A percentile compares a stretch with the other conserved stretches of the same genome.
Conservation (phyloP, 2,888 invertebrate genomes). For the Pammene fasciana region DNA sequence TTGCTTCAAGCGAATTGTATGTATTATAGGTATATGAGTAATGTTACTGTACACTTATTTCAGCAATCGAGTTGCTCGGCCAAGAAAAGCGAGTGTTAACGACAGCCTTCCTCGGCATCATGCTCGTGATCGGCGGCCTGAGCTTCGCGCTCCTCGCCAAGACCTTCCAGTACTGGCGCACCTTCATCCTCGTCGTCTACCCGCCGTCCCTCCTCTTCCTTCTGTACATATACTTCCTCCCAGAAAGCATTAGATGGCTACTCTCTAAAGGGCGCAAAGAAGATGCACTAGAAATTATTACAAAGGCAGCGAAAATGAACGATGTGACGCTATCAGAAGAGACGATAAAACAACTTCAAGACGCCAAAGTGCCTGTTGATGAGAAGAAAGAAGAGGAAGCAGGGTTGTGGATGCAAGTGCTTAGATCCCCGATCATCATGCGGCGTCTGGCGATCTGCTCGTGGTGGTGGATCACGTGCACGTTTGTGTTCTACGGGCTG, state of each 20-base stretch:
- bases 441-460: slow-evolving; percentile 72
- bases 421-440: slow-evolving; percentile 73
- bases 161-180: slow-evolving; percentile 87
- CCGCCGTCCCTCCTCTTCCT: slow-evolving; percentile 87
- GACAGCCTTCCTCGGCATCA: slow-evolving; percentile 72
- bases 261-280: slow-evolving; percentile 86
- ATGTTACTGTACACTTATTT: slow-evolving; percentile 44
- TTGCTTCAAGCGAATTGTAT: too few species aligned
- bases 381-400: slow-evolving; percentile 59
- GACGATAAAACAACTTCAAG: slow-evolving; percentile 73
- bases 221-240: slow-evolving; percentile 87
- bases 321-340: slow-evolving; percentile 75
- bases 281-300: slow-evolving; percentile 85
- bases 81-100: slow-evolving; percentile 74
- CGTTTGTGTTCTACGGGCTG: slow-evolving; percentile 91
- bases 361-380: slow-evolving; percentile 58
- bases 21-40: too few species aligned
- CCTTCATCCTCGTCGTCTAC: slow-evolving; percentile 86
- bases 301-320: slow-evolving; percentile 86
- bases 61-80: slow-evolving; percentile 75
- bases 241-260: slow-evolving; percentile 91
- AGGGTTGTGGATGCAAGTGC: slow-evolving; percentile 67
- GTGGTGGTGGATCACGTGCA: slow-evolving; percentile 90
- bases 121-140: slow-evolving; percentile 87
- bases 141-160: slow-evolving; percentile 87